Conservation (phyloP, 2,888 invertebrate species). For the Willowsia nigromaculata region DNA sequence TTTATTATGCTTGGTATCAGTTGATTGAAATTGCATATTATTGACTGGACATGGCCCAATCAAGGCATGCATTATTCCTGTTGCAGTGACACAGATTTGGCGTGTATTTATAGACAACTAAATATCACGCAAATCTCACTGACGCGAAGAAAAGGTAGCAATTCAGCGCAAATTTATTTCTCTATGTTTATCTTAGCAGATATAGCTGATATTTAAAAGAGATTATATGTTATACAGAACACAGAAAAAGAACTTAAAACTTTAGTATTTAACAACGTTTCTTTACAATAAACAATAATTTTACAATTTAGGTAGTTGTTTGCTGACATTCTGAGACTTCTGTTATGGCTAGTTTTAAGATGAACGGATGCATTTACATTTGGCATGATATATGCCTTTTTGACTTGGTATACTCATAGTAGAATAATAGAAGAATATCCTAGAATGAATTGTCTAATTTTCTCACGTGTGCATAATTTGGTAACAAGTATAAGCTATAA, state of each 20-base stretch:
- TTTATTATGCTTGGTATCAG: background rate
- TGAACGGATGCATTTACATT: too few relatives aligned
- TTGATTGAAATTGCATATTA: background rate
- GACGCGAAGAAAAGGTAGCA: conserved; percentile 37
- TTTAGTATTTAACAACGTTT: background rate
- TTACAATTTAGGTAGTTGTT: too few relatives aligned
- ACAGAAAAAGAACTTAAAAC: background rate
- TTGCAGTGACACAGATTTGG: conserved; percentile 31
- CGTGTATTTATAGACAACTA: conserved; percentile 59
- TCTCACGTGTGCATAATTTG: too few relatives aligned
- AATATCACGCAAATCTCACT: conserved; percentile 62
- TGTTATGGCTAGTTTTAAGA: background rate
- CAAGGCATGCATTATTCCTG: background rate
- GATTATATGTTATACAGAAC: background rate
- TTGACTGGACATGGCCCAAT: background rate
- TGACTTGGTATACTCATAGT: too few relatives aligned
- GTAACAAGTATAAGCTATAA: background rate
- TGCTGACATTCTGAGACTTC: too few relatives aligned
- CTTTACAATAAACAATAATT: background rate
- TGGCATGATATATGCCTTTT: too few relatives aligned
- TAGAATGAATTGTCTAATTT: too few relatives aligned
- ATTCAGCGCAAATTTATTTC: conserved; percentile 28
- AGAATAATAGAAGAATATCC: too few relatives aligned
- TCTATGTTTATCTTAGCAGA: background rate
- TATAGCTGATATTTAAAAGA: background rate